phyloP scores from a whole-genome alignment of 1,140 invertebrate species.

The Acromyrmex echinatior region DNA sequence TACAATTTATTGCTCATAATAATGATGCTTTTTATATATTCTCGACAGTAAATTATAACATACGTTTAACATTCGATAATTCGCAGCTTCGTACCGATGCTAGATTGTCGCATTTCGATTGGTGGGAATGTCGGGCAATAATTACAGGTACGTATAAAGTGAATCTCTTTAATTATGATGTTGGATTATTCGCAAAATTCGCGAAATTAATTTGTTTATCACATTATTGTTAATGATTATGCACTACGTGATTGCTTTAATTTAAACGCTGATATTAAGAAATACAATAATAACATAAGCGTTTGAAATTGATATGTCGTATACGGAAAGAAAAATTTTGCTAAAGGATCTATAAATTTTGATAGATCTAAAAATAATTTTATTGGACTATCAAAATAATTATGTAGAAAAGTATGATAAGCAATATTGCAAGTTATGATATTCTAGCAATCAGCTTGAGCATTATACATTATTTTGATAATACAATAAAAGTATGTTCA shows the following conservation, averaged over 20 bases:
- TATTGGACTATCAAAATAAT: too few species aligned
- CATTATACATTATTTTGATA: too few species aligned
- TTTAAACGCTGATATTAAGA: neutral
- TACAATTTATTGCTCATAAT: constrained; percentile 10
- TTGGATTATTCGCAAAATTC: constrained; percentile 1
- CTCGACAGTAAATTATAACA: constrained; percentile 1
- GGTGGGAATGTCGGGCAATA: constrained; percentile 20
- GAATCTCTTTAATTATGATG: constrained; percentile 35
- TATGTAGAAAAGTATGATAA: too few species aligned
- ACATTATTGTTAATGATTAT: constrained; percentile 1
- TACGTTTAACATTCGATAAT: constrained; percentile 12
- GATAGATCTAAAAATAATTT: too few species aligned
- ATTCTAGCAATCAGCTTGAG: too few species aligned
- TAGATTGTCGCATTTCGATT: constrained; percentile 34
- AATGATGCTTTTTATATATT: constrained; percentile 19
- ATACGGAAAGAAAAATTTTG: too few species aligned
- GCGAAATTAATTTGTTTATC: constrained; percentile 39
- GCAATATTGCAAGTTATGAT: too few species aligned
- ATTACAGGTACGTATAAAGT: constrained; percentile 7
- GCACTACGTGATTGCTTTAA: neutral
- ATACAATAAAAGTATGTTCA: too few species aligned
- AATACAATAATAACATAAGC: neutral
- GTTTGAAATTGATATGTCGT: neutral
- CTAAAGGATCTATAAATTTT: too few species aligned
- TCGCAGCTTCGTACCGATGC: neutral